Percentiles rank a stretch among this genome's conserved stretches.
These are phyloP conservation scores for Enteromius treurensis DNA, from an alignment of 2,797 vertebrate genomes.

Conservation along the genomic window DNA sequence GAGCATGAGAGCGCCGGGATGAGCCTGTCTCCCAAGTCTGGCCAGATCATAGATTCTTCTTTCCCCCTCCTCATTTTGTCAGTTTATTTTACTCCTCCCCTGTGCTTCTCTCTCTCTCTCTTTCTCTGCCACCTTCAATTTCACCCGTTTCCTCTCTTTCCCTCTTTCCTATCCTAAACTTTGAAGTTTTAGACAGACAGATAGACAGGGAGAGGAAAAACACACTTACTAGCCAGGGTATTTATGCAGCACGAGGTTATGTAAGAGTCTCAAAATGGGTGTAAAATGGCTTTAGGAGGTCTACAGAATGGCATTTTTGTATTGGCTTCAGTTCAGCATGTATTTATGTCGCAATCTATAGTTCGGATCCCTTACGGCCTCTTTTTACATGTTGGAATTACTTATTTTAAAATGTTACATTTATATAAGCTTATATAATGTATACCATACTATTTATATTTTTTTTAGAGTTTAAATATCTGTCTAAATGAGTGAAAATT, in stretches of 20 bases:
- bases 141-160: constrained; percentile 16
- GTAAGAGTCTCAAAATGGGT: neutral
- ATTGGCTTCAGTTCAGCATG: neutral
- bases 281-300: constrained; percentile 7
- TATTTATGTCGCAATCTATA: neutral
- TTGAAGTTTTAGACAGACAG: constrained; percentile 29
- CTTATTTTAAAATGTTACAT: neutral
- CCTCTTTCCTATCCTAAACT: constrained; percentile 16
- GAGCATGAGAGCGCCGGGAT: constrained; percentile 61
- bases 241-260: constrained; percentile 25
- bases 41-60: constrained; percentile 43
- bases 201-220: constrained; percentile 15
- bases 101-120: constrained; percentile 23
- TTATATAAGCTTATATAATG: neutral
- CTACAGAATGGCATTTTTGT: neutral
- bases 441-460: neutral
- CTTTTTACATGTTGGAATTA: neutral
- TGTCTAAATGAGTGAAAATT: neutral
- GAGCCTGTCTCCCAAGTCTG: constrained; percentile 30
- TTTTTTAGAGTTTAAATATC: neutral
- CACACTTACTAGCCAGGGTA: constrained; percentile 16
- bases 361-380: neutral
- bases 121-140: constrained; percentile 21
- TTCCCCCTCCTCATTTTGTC: constrained; percentile 16
- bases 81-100: constrained; percentile 32